phyloP scores from a whole-genome alignment of 1,140 invertebrate genomes.

The Trichonephila clavata region DNA sequence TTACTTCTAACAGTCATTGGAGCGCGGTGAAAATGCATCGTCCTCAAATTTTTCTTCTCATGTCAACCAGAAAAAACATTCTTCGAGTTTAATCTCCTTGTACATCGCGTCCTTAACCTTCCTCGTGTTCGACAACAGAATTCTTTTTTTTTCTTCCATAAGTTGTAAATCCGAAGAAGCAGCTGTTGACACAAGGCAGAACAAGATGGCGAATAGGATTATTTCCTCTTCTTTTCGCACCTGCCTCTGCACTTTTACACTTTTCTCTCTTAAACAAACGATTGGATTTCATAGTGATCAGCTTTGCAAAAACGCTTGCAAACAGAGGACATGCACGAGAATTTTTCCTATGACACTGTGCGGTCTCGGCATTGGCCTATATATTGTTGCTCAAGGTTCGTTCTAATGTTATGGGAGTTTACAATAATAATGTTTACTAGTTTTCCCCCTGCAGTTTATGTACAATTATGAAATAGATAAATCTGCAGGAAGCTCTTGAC shows the following conservation, averaged over 20 bases:
- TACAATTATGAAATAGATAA: too few species aligned
- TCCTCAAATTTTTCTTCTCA: too few species aligned
- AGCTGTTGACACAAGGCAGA: not conserved
- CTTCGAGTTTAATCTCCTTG: not conserved
- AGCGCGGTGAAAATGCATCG: too few species aligned
- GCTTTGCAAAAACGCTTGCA: not conserved
- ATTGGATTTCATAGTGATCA: not conserved
- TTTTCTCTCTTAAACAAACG: not conserved
- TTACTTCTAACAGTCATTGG: too few species aligned
- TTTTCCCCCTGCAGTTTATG: too few species aligned
- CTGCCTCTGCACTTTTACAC: not conserved
- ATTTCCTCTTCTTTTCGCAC: not conserved
- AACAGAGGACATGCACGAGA: not conserved
- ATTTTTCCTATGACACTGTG: not conserved
- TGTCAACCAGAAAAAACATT: too few species aligned
- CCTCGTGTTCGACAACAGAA: not conserved
- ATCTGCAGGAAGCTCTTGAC: too few species aligned
- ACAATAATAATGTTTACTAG: too few species aligned
- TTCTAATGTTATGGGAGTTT: too few species aligned
- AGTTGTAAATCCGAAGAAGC: not conserved
- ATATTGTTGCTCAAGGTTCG: too few species aligned
- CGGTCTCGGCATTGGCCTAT: too few species aligned
- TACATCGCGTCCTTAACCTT: not conserved
- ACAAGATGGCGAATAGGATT: too few species aligned
- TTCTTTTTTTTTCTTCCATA: not conserved